These are phyloP conservation scores for Dasysyrphus albostriatus DNA, from an alignment of 2,888 invertebrate genomes.

Conservation along the genomic window DNA sequence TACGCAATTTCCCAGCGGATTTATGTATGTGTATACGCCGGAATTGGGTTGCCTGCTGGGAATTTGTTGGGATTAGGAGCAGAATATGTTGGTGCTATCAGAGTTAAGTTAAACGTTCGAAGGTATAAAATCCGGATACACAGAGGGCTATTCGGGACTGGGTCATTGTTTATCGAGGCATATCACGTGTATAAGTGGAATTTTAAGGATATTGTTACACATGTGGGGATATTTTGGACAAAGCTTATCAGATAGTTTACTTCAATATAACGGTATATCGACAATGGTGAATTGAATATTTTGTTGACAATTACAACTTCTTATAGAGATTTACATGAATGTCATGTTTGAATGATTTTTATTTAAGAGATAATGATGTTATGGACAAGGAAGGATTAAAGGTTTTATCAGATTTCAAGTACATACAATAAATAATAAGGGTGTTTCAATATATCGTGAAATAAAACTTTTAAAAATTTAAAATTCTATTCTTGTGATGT, in stretches of 20 bases:
- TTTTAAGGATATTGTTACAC: constrained; percentile 62
- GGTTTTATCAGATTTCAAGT: neutral
- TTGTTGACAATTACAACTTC: constrained; percentile 16
- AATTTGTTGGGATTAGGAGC: constrained; percentile 60
- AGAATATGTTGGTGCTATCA: neutral
- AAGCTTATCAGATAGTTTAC: constrained; percentile 10
- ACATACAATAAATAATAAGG: no score
- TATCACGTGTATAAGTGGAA: constrained; percentile 61
- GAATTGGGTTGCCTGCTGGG: constrained; percentile 46
- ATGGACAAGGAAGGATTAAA: neutral
- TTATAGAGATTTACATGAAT: constrained; percentile 1
- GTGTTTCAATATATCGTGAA: no score
- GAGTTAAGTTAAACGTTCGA: constrained; percentile 38
- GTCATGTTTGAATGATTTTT: neutral
- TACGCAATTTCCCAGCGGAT: constrained; percentile 46
- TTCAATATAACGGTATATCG: constrained; percentile 8
- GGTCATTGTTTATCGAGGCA: constrained; percentile 62
- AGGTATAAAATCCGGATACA: neutral
- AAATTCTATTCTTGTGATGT: no score
- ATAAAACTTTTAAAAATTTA: no score
- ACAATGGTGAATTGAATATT: neutral
- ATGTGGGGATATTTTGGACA: neutral
- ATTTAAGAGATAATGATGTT: neutral
- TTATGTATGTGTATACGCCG: constrained; percentile 24
- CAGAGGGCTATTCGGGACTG: constrained; percentile 2